Percentiles rank a stretch among this genome's conserved stretches.
Conservation (phyloP, 2,888 invertebrate species). For the Ephialtes manifestator region DNA sequence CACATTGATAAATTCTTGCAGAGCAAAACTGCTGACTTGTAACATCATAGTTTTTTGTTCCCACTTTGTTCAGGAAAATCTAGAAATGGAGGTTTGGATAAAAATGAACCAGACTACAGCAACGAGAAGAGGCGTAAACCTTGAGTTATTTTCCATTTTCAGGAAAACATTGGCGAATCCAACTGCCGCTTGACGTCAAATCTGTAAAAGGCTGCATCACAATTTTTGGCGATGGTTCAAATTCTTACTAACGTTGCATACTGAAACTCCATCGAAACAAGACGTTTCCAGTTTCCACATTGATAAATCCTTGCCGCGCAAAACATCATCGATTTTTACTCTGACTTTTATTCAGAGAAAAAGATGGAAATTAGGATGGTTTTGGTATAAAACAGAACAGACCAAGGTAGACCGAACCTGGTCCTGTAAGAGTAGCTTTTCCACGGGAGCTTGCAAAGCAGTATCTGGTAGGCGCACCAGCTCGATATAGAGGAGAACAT, state of each 20-base stretch:
- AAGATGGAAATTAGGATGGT: not conserved
- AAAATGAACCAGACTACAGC: too few species aligned
- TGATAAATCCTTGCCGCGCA: not conserved
- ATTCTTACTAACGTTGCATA: not conserved
- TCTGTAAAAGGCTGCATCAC: too few species aligned
- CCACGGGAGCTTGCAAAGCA: constrained; percentile 33
- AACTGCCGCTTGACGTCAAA: too few species aligned
- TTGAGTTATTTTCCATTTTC: too few species aligned
- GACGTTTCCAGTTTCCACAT: not conserved
- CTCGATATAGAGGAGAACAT: constrained; percentile 22
- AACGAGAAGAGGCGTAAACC: too few species aligned
- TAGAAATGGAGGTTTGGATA: too few species aligned
- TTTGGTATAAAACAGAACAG: not conserved
- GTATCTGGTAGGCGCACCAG: constrained; percentile 13
- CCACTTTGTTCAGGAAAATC: too few species aligned
- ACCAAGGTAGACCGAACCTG: constrained; percentile 4
- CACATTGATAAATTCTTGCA: too few species aligned
- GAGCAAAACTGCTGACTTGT: too few species aligned
- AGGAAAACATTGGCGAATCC: too few species aligned
- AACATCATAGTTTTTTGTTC: too few species aligned
- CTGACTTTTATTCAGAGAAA: not conserved
- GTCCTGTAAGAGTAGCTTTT: constrained; percentile 13
- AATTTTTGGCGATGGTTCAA: too few species aligned
- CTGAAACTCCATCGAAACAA: not conserved
- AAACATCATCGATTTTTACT: not conserved